These are phyloP conservation scores for Platypus cylindrus DNA, from an alignment of 2,888 invertebrate species.

Conservation along the genomic window DNA sequence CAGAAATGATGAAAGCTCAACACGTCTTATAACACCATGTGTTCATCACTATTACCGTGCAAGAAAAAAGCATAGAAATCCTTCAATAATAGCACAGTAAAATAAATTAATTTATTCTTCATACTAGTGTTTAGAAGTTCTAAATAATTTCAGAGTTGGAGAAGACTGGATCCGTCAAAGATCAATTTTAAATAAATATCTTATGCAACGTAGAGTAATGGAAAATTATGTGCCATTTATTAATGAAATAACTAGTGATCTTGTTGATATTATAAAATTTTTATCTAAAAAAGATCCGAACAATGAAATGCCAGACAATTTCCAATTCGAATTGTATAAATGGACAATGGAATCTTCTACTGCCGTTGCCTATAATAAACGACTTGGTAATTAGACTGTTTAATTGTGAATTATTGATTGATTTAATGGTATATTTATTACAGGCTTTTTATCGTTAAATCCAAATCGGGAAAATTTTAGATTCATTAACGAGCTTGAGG, in stretches of 20 bases:
- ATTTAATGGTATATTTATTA: too few relatives aligned
- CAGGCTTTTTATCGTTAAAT: too few relatives aligned
- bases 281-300: slow-evolving; percentile 14
- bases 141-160: too few relatives aligned
- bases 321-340: slow-evolving; percentile 43
- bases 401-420: too few relatives aligned
- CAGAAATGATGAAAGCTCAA: too few relatives aligned
- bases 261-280: slow-evolving; percentile 20
- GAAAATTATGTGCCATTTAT: slow-evolving; percentile 25
- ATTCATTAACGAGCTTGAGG: slow-evolving; percentile 31
- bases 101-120: too few relatives aligned
- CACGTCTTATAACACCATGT: too few relatives aligned
- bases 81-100: too few relatives aligned
- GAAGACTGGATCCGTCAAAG: slow-evolving; percentile 43
- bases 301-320: slow-evolving; percentile 30
- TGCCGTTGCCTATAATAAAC: slow-evolving; percentile 32
- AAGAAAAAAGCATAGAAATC: too few relatives aligned
- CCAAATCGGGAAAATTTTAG: too few relatives aligned
- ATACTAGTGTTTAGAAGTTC: too few relatives aligned
- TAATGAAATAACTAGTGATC: slow-evolving; percentile 25
- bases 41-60: too few relatives aligned
- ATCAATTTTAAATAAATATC: slow-evolving; percentile 39
- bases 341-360: slow-evolving; percentile 49
- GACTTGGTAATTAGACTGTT: slow-evolving; percentile 27
- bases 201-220: slow-evolving; percentile 38